Conservation (phyloP, 2,113 vertebrate species). For the Trichomycterus rosablanca region DNA sequence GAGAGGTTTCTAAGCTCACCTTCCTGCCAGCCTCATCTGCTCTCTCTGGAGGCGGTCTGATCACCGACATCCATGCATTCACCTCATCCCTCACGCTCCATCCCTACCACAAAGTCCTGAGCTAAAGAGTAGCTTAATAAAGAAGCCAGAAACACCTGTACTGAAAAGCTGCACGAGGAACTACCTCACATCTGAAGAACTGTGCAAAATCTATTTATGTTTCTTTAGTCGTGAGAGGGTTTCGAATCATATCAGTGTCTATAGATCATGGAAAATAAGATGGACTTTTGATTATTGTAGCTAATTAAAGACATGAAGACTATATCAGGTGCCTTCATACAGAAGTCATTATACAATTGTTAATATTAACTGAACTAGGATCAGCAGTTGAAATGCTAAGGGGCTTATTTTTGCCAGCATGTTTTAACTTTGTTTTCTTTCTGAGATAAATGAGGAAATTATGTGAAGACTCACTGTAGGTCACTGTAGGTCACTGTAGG, state of each 20-base stretch:
- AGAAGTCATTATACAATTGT: too few relatives aligned
- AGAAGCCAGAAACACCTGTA: conserved; percentile 1
- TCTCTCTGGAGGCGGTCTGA: conserved; percentile 63
- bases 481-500: too few relatives aligned
- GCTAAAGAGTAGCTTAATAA: conserved; percentile 56
- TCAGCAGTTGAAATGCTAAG: not conserved
- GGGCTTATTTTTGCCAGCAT: not conserved
- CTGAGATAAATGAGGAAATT: not conserved
- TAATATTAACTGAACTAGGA: too few relatives aligned
- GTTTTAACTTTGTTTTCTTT: conserved; percentile 6
- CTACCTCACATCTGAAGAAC: conserved; percentile 11
- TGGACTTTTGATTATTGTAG: too few relatives aligned
- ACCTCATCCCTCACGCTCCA: conserved; percentile 80
- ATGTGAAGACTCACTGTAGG: not conserved
- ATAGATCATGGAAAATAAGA: not conserved
- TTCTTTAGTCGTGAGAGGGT: not conserved
- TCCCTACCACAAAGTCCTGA: conserved; percentile 91
- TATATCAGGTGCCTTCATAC: not conserved
- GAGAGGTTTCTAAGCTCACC: conserved; percentile 77
- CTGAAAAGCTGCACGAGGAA: not conserved
- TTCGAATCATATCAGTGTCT: conserved; percentile 1
- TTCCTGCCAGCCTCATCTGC: conserved; percentile 72
- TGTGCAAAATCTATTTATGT: not conserved
- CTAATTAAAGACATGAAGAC: not conserved
- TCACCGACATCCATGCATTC: conserved; percentile 85